Evolutionary conservation across 2,888 invertebrate species (phyloP), one percentile per base, ranked within the genome.

Genomic region (Chromoteleia sp.): DNA sequence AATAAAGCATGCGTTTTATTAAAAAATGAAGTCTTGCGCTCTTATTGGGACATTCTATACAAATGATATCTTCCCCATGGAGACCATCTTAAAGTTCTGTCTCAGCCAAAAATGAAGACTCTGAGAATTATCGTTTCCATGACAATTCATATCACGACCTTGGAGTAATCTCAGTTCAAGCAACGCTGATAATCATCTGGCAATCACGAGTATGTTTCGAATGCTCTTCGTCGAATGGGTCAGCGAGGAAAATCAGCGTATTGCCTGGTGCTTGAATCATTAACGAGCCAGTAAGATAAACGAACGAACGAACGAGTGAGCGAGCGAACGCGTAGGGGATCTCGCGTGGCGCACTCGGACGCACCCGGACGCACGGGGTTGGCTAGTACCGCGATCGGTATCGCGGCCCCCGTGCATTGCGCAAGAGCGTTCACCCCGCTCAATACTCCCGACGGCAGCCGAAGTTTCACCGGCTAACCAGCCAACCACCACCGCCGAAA

Each of bases 401-500:
- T 82, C 77, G 65, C 86, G 86, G 86, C 83, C 85, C 54, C 21
- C 87, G 86, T 87, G 86, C 86, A 89, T 89, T 91, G 91, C 91
- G 91, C 91, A 91, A 89, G 91, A 90, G 90, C 91, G 86, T 91
- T 91, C 89, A 91, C 91, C 91, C 88, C 91, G 91, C 87, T 89
- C 90, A 88, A 91, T 91, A 90, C 89, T 88, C 84, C 86, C 84
- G 84, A 86, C 83, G 83, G 82, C 81, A 78, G 65, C 61, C 81
- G 65, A 83, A 83, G 82, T 70, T 56, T 56, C 71, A 61, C 65
- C 61, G 56, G 80, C 78, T 67, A 76, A 76, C 84, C 83, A 84
- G 83, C 84, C 82, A 84, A 78, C 84, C 83, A 85, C 85, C 85
- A 83, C 83, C 83, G 83, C 80, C 84, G 82, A 87, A 88, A 88